Base-by-base conservation (phyloP, 1,140 invertebrate genomes). In the Heliconius nattereri region DNA sequence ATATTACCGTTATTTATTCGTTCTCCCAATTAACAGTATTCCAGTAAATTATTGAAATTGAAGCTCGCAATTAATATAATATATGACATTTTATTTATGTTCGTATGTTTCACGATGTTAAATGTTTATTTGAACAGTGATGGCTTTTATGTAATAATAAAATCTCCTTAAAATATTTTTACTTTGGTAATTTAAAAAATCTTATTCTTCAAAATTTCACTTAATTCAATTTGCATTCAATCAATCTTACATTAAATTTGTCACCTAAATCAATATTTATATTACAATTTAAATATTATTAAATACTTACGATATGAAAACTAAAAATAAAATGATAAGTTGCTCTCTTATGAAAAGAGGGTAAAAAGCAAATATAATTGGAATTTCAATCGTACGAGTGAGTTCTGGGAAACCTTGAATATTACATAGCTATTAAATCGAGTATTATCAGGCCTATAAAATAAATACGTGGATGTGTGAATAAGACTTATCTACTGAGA, bases 361-460 rank as follows among this genome's bases (percentile, higher is more conserved):
- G 60, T 26, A 66, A 66, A 66, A 66, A 66, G 60, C n/a, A 66
- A 66, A 29, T 29, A 66, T 66, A 66, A 66, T 66, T 66, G 60
- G 60, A 29, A 66, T 66, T 66, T 26, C 26, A 66, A 29, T 66
- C 60, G 60, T 66, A 66, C 60, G 26, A 66, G 60, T 26, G 60
- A 66, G 60, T 66, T 66, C 60, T 66, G 60, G 3, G 60, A 66
- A 66, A 66, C n/a, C 60, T 29, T 29, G 26, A 16, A 66, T 66
- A 66, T 66, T 11, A 66, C 60, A 66, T 66, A 23, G 60, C 60
- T 16, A 66, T 66, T 66, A 66, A 66, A 66, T 26, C 26, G 60
- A 66, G 29, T 66, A 66, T 66, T 66, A 66, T 66, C 60, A 29
- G 23, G 60, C 60, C 60, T 66, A 66, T 66, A 66, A 66, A 66